phyloP scores from a whole-genome alignment of 1,140 invertebrate genomes.

The Nasonia vitripennis region DNA sequence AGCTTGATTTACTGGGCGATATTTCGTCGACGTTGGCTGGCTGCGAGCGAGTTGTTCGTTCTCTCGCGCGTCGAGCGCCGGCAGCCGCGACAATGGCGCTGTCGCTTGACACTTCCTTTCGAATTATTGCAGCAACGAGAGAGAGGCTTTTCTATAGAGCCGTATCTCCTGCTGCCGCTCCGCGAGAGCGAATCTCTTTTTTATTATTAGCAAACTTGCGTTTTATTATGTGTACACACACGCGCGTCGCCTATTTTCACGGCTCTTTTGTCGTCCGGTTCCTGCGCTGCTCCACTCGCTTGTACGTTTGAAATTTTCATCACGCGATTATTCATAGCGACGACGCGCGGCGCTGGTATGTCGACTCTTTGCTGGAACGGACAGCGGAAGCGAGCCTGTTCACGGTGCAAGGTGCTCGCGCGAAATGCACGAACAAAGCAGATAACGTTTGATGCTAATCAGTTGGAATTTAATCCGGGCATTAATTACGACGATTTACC shows the following conservation, averaged over 20 bases:
- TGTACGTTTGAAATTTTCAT: conserved; percentile 10
- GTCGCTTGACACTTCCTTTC: conserved; percentile 71
- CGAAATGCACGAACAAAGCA: conserved; percentile 11
- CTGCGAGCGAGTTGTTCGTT: conserved; percentile 45
- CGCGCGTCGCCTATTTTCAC: conserved; percentile 57
- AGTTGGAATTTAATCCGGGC: too few species aligned
- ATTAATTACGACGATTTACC: too few species aligned
- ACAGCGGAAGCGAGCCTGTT: not conserved
- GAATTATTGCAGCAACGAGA: conserved; percentile 68
- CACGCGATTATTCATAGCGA: conserved; percentile 37
- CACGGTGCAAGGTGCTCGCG: not conserved
- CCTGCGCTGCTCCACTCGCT: conserved; percentile 23
- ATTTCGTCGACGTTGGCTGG: conserved; percentile 70
- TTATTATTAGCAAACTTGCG: conserved; percentile 61
- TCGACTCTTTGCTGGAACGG: not conserved
- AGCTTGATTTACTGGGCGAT: conserved; percentile 73
- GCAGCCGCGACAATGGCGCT: conserved; percentile 66
- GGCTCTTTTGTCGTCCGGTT: conserved; percentile 61
- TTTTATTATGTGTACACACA: conserved; percentile 48
- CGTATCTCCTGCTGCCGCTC: not conserved
- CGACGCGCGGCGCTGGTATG: not conserved
- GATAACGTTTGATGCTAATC: conserved; percentile 20
- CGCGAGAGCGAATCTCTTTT: conserved; percentile 49
- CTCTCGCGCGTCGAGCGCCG: conserved; percentile 55
- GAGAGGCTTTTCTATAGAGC: conserved; percentile 35